Base-by-base conservation (phyloP, 2,113 vertebrate species). In the Puffinus mauretanicus region DNA sequence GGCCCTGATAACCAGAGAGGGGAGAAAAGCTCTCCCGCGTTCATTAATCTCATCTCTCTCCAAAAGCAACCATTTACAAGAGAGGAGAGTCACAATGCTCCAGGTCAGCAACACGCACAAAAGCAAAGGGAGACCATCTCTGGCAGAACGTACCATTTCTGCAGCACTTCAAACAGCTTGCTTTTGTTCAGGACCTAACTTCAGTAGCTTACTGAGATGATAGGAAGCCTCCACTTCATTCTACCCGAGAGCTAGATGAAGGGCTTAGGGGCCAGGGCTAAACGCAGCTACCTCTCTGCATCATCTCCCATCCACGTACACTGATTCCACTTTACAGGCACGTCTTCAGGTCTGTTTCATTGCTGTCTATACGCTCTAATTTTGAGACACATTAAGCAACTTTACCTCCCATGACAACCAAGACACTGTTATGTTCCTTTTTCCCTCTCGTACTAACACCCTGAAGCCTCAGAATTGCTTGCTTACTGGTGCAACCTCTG, bases 401-500 rank as follows among this genome's bases (percentile, higher is more conserved):
- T 73, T 65, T 9, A 44, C 7, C 7, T 91, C 47, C 61, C 21
- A 27, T 2, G 55, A 47, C 42, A 86, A 32, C 9, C 8, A 66
- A 73, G 30, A 66, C 2, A 54, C 8, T 22, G 9, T 60, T 54
- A 42, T 0, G 3, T 27, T 77, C 10, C 19, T 36, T 86, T 70
- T 91, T 40, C 15, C 14, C 42, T 78, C 34, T 76, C 3, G 2
- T 30, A 62, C 6, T 52, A 55, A 47, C 29, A 60, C 11, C 24
- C 54, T 51, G 11, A 82, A 81, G 42, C 66, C 11, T 52, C 27
- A 17, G 36, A 81, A 24, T 34, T 69, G 27, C 34, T 86, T 73
- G 98, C 99, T 99, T 98, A 99, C 99, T 99, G 98, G 10, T 98
- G 97, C 36, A 99, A 97, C 57, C 99, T 98, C 89, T 98, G 97